Percentiles rank a stretch among this genome's conserved stretches.
Evolutionary conservation across 2,113 vertebrate species (phyloP).

Genomic region (Triplophysa siluroides): DNA sequence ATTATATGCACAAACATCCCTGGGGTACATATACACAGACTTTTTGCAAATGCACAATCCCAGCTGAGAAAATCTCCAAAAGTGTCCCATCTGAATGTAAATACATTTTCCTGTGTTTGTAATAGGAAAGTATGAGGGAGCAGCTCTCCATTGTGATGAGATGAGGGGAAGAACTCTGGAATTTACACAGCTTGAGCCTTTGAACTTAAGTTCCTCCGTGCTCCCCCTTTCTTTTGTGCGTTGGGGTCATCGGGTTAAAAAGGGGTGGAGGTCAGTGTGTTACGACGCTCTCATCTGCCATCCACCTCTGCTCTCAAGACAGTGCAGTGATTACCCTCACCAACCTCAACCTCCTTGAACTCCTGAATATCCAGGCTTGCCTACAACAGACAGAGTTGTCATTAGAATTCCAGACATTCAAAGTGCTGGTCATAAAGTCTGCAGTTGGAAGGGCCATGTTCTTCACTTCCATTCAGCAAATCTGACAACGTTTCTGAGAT

Average conservation of each 20-base stretch:
- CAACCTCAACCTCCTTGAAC: constrained; percentile 48
- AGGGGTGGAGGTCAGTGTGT: constrained; percentile 28
- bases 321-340: constrained; percentile 37
- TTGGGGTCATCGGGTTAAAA: constrained; percentile 36
- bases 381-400: constrained; percentile 54
- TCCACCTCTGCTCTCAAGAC: constrained; percentile 33
- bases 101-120: constrained; percentile 49
- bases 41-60: constrained; percentile 1
- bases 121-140: constrained; percentile 8
- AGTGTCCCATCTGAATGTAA: constrained; percentile 30
- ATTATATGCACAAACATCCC: neutral
- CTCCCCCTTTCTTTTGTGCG: constrained; percentile 45
- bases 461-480: constrained; percentile 14
- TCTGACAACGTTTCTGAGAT: neutral
- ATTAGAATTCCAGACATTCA: constrained; percentile 54
- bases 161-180: constrained; percentile 50
- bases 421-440: constrained; percentile 22
- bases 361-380: constrained; percentile 47
- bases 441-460: neutral
- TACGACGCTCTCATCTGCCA: constrained; percentile 43
- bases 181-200: constrained; percentile 55
- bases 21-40: neutral
- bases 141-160: constrained; percentile 48
- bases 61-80: constrained; percentile 2
- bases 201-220: constrained; percentile 52